Conservation (phyloP, 2,888 invertebrate species). For the Digitonthophagus gazella region DNA sequence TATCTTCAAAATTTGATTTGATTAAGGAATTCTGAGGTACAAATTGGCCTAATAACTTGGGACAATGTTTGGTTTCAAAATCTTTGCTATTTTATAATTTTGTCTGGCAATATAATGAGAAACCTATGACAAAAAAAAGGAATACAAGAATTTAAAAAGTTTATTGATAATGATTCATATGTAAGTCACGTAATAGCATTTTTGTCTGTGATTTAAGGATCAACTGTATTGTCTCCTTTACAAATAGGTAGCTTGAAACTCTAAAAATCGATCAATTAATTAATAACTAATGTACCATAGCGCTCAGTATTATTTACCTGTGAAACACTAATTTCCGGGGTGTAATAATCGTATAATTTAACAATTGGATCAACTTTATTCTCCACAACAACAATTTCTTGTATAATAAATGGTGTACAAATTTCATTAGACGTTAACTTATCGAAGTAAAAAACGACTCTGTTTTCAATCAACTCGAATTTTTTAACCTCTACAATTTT, state of each 20-base stretch:
- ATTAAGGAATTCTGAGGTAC: too few species aligned
- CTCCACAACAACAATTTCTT: conserved; percentile 52
- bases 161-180: too few species aligned
- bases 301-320: conserved; percentile 49
- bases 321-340: conserved; percentile 52
- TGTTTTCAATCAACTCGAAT: conserved; percentile 54
- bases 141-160: too few species aligned
- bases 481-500: conserved; percentile 53
- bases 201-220: background rate
- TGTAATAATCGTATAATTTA: conserved; percentile 65
- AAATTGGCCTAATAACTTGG: too few species aligned
- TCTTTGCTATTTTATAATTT: too few species aligned
- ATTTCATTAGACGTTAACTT: conserved; percentile 51
- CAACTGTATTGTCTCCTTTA: background rate
- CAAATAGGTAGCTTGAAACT: background rate
- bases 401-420: conserved; percentile 54
- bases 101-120: too few species aligned
- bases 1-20: too few species aligned
- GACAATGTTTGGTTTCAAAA: too few species aligned
- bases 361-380: conserved; percentile 56
- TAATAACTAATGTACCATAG: too few species aligned
- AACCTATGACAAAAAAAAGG: too few species aligned
- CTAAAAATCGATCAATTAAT: too few species aligned
- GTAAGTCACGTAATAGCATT: too few species aligned
- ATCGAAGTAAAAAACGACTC: conserved; percentile 56